Evolutionary conservation across 2,888 invertebrate species (phyloP).

Genomic region (Acleris literana): DNA sequence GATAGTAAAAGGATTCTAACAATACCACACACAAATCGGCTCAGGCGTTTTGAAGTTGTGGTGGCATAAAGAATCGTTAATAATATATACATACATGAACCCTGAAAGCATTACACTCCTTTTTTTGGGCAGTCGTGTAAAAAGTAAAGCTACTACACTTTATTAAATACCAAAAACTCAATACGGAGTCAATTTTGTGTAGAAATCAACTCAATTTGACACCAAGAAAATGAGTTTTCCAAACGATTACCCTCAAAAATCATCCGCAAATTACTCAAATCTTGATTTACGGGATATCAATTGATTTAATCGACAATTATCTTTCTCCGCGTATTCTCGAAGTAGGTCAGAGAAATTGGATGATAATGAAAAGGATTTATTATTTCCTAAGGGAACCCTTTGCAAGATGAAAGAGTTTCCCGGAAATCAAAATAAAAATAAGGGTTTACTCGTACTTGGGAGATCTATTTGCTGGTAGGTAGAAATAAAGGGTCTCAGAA

Average conservation of each 20-base stretch:
- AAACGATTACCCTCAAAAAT: constrained; percentile 24
- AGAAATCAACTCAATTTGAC: constrained; percentile 13
- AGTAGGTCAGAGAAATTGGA: constrained; percentile 26
- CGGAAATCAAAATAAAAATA: constrained; percentile 33
- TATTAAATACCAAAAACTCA: no score
- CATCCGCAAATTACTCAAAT: constrained; percentile 13
- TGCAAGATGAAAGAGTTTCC: constrained; percentile 31
- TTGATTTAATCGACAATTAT: constrained; percentile 36
- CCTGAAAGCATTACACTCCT: no score
- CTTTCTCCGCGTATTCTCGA: constrained; percentile 23
- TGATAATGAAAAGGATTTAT: constrained; percentile 27
- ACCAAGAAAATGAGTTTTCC: constrained; percentile 32
- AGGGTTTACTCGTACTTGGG: constrained; percentile 19
- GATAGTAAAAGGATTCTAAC: no score
- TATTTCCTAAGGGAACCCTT: constrained; percentile 13
- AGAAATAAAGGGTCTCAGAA: constrained; percentile 15
- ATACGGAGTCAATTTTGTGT: no score
- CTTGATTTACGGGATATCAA: constrained; percentile 28
- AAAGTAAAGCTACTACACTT: no score
- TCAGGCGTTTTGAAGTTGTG: no score
- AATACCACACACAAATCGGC: no score
- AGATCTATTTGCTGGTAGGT: constrained; percentile 10
- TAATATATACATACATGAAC: no score
- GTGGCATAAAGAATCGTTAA: no score
- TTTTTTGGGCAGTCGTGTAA: no score